phyloP scores from a whole-genome alignment of 2,113 vertebrate species.

The Acanthisitta chloris region DNA sequence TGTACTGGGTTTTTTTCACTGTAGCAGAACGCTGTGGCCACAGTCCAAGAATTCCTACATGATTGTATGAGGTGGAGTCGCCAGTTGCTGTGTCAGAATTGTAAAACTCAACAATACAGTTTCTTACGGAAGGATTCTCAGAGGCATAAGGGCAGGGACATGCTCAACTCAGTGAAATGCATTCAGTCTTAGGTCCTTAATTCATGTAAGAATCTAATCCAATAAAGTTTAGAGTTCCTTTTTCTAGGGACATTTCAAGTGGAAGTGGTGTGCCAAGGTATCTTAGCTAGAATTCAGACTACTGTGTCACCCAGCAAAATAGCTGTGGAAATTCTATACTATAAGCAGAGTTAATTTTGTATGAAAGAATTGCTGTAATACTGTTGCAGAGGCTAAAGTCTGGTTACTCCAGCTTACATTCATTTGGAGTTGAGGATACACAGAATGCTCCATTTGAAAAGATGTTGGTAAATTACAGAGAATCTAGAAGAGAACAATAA shows the following conservation, averaged over 20 bases:
- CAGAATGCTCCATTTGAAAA: not conserved
- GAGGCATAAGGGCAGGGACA: not conserved
- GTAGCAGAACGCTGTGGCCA: not conserved
- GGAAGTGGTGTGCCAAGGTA: not conserved
- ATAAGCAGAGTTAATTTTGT: not conserved
- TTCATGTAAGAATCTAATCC: not conserved
- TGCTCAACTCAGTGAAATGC: not conserved
- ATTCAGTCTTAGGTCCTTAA: not conserved
- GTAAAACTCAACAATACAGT: not conserved
- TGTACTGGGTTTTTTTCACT: not conserved
- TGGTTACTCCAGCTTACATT: not conserved
- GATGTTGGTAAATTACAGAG: not conserved
- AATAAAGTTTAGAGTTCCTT: not conserved
- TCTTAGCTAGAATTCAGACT: not conserved
- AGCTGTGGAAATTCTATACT: not conserved
- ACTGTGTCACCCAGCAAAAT: not conserved
- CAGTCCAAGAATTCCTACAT: not conserved
- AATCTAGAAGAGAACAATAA: not conserved
- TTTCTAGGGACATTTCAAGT: not conserved
- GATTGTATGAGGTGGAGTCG: rapidly evolving
- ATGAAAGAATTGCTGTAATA: not conserved
- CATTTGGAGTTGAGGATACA: not conserved
- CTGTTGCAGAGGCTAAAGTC: not conserved
- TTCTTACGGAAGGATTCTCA: not conserved
- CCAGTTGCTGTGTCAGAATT: not conserved